Base-by-base conservation (phyloP, 2,797 vertebrate species). In the Gallinago stenura region DNA sequence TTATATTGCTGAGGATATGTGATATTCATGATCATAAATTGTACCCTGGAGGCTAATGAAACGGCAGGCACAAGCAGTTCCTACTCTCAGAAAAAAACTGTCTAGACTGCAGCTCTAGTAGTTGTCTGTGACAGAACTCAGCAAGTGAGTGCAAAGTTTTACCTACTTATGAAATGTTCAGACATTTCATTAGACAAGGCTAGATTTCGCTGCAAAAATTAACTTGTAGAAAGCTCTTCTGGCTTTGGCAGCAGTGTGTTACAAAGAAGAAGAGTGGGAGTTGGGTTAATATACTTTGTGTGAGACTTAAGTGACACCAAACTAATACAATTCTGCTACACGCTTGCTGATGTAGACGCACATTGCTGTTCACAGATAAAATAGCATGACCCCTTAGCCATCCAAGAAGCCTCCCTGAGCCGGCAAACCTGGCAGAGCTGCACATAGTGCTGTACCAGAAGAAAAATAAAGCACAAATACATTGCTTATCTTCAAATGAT, bases 1-100 rank as follows among this genome's bases (percentile, higher is more conserved):
- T 73, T 60, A 48, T 76, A 50, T 71, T 5, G 5, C 77, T 60
- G 61, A 82, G 35, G 56, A 79, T 79, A 72, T 60, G 54, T 48
- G 76, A 84, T 93, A 89, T 84, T 91, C 77, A 50, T 66, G 53
- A 93, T 95, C 77, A 76, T 64, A 82, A 56, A 82, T 25, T 64
- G 62, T 53, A 88, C 73, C 72, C 83, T 82, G 87, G 62, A 96
- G 89, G 62, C 54, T 86, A 88, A 90, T 76, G 83, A 95, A 95
- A 90, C 0, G 5, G 64, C 83, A 89, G 70, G 64, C 86, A 90
- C 70, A 93, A 93, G 64, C 77, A 77, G 80, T 77, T 95, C 91
- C 56, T 57, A 57, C 37, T 91, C 53, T 25, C 62, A 84, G 83
- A 72, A 93, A 96, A 87, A 87, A 62, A 9, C 41, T 78, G 93